Base-by-base conservation (phyloP, 23 tunicate species). In the Halocynthia roretzi region DNA sequence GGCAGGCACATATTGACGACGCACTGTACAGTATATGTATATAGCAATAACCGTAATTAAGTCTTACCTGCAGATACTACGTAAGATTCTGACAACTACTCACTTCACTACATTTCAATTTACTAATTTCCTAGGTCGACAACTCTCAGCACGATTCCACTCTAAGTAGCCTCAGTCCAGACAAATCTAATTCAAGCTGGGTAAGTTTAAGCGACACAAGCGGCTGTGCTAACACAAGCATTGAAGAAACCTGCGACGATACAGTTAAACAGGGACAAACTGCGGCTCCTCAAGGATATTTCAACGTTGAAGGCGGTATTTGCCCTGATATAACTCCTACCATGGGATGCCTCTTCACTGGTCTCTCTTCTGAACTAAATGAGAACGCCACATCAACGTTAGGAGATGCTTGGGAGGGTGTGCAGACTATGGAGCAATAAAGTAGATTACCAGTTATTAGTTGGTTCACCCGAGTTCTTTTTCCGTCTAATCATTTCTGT, bases 301-400 rank as follows among this genome's bases (percentile, higher is more conserved):
- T 65, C 31, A 9, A 40, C 10, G 70, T 65, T 8, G 70, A 65
- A 0, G 70, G 70, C 22, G 70, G 70, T 8, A 65, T 65, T 8
- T 65, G 70, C 19, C 70, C 70, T 65, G 70, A 65, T 65, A 65
- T 65, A 20, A 48, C 22, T 9, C 70, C 70, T 20, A 65, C 70
- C 44, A 31, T 31, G 4, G 44, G 44, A 31, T 31, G 4, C 44
- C 44, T 0, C 44, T 31, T 31, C 44, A 0, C 44, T 31, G 4
- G 2, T 31, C 44, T 31, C 44, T 31, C 44, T 31, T 31, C 44
- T 31, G 4, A 31, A 31, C 44, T 31, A 4, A 31, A 31, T 31
- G 44, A 31, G 44, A 31, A 31, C 44, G 44, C 44, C 4, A 31
- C 44, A 31, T 31, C 44, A 31, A 31, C 44, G 44, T 31, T 31